phyloP scores from a whole-genome alignment of 2,113 vertebrate genomes.

The Lycaon pictus region DNA sequence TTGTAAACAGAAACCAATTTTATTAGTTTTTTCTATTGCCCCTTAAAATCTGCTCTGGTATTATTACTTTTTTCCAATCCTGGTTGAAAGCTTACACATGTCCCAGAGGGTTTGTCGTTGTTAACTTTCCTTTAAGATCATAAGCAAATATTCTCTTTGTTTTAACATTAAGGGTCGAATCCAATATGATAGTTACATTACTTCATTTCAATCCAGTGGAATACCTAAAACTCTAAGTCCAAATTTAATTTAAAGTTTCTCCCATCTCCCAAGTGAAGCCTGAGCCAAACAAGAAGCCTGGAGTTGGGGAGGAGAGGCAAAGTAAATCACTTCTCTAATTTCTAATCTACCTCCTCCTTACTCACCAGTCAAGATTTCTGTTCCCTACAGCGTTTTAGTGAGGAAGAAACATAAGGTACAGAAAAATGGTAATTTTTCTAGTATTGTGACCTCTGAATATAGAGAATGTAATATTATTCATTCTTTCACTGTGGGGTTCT shows the following conservation, averaged over 20 bases:
- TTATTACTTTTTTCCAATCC: background rate
- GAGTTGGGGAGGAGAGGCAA: background rate
- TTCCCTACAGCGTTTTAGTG: background rate
- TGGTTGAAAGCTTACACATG: background rate
- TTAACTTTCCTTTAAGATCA: background rate
- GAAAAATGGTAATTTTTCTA: background rate
- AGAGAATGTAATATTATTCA: background rate
- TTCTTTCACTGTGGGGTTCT: background rate
- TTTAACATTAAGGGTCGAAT: background rate
- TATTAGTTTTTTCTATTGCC: background rate
- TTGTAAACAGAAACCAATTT: background rate
- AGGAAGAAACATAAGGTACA: background rate
- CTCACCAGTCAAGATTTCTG: background rate
- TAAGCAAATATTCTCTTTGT: constrained; percentile 14
- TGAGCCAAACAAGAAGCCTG: background rate
- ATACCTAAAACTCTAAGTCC: background rate
- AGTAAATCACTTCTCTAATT: background rate
- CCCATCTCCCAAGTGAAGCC: background rate
- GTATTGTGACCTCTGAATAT: background rate
- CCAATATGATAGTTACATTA: background rate
- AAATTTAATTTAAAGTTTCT: constrained; percentile 33
- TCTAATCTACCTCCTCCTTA: background rate
- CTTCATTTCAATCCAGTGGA: background rate
- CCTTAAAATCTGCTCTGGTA: background rate
- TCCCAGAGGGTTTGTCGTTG: background rate